Evolutionary conservation across 2,797 vertebrate genomes (phyloP).

Genomic region (Adelosebastes latens): DNA sequence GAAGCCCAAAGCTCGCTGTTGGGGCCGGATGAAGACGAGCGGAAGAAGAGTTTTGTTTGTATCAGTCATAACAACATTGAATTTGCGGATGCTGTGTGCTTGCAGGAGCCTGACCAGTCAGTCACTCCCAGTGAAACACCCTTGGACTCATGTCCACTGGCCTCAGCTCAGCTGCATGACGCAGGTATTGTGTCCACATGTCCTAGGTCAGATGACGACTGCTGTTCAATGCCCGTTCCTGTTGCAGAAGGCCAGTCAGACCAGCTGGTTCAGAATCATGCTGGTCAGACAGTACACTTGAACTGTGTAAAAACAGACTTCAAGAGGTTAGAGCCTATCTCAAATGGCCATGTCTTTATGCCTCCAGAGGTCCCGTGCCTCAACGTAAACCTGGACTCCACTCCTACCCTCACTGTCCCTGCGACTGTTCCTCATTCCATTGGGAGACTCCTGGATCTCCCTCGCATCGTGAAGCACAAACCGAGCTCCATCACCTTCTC

Average conservation of each 20-base stretch:
- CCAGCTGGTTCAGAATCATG: neutral
- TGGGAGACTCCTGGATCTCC: slow-evolving; percentile 49
- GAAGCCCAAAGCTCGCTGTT: slow-evolving; percentile 22
- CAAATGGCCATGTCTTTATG: slow-evolving; percentile 33
- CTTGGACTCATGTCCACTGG: neutral
- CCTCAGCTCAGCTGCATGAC: slow-evolving; percentile 24
- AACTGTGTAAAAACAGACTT: slow-evolving; percentile 10
- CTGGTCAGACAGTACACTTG: neutral
- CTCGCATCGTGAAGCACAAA: slow-evolving; percentile 83
- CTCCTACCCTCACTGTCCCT: slow-evolving; percentile 1
- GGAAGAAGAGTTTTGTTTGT: slow-evolving; percentile 2
- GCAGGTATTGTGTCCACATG: neutral
- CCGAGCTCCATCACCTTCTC: slow-evolving; percentile 84
- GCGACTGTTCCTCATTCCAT: neutral
- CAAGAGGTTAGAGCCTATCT: neutral
- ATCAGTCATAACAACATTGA: neutral
- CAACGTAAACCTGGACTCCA: slow-evolving; percentile 6
- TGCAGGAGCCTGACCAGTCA: slow-evolving; percentile 16
- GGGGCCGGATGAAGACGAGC: slow-evolving; percentile 1
- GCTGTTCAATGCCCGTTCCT: neutral
- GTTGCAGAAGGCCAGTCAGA: slow-evolving; percentile 11
- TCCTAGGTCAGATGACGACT: neutral
- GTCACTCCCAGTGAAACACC: neutral
- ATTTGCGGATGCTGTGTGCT: neutral
- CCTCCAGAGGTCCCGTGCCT: neutral